A percentile compares a stretch with the other conserved stretches of the same genome.
These are phyloP conservation scores for Marmota monax DNA, from an alignment of 2,113 vertebrate species.

Conservation along the genomic window DNA sequence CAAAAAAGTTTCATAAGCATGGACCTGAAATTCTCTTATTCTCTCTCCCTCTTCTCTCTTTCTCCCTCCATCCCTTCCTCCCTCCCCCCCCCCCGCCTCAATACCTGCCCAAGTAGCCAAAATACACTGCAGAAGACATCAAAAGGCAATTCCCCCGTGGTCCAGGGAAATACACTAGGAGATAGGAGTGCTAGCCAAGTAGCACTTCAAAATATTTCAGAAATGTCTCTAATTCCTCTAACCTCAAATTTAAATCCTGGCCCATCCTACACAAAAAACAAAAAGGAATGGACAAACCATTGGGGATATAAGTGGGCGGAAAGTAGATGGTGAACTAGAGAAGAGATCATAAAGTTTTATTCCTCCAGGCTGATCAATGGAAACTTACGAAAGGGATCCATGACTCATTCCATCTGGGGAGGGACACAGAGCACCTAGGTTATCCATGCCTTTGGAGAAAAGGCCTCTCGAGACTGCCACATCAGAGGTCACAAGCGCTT, in stretches of 20 bases:
- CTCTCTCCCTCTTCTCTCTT: no score
- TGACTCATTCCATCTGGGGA: neutral
- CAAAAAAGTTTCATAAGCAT: neutral
- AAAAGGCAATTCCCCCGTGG: neutral
- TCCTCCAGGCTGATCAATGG: neutral
- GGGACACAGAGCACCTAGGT: no score
- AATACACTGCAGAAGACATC: neutral
- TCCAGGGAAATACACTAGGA: neutral
- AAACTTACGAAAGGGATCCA: no score
- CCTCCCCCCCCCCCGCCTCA: rapidly evolving
- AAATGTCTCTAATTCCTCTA: neutral
- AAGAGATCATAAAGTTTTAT: neutral
- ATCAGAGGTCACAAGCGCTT: neutral
- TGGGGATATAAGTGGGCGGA: neutral
- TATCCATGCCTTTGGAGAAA: neutral
- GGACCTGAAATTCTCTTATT: neutral
- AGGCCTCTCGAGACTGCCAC: neutral
- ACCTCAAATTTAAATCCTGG: no score
- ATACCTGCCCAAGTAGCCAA: neutral
- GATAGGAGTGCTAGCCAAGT: neutral
- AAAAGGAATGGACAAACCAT: neutral
- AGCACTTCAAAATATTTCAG: neutral
- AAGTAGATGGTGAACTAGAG: neutral
- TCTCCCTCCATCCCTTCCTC: no score
- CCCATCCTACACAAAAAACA: neutral